phyloP scores from a whole-genome alignment of 2,113 vertebrate genomes.

The Thunnus thynnus region DNA sequence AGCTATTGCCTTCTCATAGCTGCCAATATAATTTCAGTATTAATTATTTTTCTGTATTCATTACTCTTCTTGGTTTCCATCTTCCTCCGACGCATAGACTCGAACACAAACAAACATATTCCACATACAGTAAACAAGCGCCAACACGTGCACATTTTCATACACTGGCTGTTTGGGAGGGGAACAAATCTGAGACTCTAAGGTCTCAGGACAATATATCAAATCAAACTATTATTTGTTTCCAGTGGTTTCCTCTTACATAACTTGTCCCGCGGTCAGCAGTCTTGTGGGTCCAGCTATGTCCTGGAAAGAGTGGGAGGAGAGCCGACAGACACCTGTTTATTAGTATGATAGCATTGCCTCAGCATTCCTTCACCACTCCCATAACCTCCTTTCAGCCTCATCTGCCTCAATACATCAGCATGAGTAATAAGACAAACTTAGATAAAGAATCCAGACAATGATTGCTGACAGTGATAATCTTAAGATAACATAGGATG shows the following conservation, averaged over 20 bases:
- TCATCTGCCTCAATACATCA: not conserved
- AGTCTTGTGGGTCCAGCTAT: conserved; percentile 8
- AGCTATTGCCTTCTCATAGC: not conserved
- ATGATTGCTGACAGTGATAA: not conserved
- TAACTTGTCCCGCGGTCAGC: conserved; percentile 12
- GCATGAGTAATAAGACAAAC: conserved; percentile 4
- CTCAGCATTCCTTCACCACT: conserved; percentile 28
- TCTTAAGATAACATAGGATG: too few species aligned
- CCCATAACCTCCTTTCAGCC: not conserved
- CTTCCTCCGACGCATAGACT: too few species aligned
- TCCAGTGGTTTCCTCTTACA: conserved; percentile 14
- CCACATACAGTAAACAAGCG: not conserved
- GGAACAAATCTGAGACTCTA: not conserved
- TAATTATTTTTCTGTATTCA: not conserved
- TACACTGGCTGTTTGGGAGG: too few species aligned
- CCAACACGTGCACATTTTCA: not conserved
- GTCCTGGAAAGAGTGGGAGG: conserved; percentile 51
- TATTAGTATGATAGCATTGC: conserved; percentile 23
- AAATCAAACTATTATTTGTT: not conserved
- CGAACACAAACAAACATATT: not conserved
- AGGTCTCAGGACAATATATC: not conserved
- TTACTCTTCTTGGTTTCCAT: not conserved
- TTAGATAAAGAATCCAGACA: not conserved
- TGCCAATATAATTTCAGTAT: not conserved
- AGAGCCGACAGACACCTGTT: conserved; percentile 48